phyloP scores from a whole-genome alignment of 92 coral and sea anemone genomes.

The Diadumene lineata region DNA sequence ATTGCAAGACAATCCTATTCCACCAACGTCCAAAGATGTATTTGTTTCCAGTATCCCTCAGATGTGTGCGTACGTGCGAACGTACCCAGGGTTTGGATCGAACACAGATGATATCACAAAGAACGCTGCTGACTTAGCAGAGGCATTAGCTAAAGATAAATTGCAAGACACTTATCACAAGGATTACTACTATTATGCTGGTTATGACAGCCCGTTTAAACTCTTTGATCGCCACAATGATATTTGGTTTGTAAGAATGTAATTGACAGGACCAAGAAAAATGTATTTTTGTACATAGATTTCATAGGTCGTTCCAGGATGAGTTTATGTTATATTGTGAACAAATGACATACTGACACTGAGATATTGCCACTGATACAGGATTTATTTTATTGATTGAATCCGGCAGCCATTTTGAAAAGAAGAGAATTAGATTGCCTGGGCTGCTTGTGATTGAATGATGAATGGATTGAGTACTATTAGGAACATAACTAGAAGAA shows the following conservation, averaged over 20 bases:
- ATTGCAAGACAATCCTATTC: slow-evolving; percentile 59
- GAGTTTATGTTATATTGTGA: too few relatives aligned
- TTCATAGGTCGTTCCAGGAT: too few relatives aligned
- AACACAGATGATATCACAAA: slow-evolving; percentile 31
- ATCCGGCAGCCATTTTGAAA: too few relatives aligned
- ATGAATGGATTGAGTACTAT: too few relatives aligned
- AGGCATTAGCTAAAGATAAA: slow-evolving; percentile 67
- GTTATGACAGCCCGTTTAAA: slow-evolving; percentile 77
- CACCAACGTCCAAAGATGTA: slow-evolving; percentile 56
- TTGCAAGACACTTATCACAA: slow-evolving; percentile 60
- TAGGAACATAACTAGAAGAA: too few relatives aligned
- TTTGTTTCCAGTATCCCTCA: slow-evolving; percentile 36
- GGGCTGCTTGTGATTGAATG: too few relatives aligned
- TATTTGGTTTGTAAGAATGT: slow-evolving; percentile 72
- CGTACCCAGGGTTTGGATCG: slow-evolving; percentile 60
- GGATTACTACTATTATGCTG: slow-evolving; percentile 60
- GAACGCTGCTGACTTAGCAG: slow-evolving; percentile 42
- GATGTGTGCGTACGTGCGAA: slow-evolving; percentile 63
- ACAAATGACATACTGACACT: too few relatives aligned
- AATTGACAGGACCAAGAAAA: too few relatives aligned
- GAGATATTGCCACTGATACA: too few relatives aligned
- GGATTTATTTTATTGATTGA: too few relatives aligned
- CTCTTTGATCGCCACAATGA: slow-evolving; percentile 69
- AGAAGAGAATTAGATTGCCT: too few relatives aligned
- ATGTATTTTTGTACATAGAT: too few relatives aligned